Evolutionary conservation across 2,797 vertebrate species (phyloP).

Genomic region (Iguana delicatissima): DNA sequence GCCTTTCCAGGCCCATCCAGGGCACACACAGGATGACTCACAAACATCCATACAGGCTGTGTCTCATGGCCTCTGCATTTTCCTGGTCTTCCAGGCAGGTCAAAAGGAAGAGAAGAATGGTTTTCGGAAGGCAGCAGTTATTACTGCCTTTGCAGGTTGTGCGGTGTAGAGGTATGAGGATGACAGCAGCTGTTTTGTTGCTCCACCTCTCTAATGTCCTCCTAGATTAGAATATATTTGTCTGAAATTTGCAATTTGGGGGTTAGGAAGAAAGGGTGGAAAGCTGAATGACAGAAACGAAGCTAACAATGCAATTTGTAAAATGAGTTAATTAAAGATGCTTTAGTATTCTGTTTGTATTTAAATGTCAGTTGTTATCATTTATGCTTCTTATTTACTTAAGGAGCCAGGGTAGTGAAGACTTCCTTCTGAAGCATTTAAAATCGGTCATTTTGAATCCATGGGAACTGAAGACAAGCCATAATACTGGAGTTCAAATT

Average conservation of each 20-base stretch:
- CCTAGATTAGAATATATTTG: neutral
- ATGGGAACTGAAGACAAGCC: neutral
- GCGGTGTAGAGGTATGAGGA: neutral
- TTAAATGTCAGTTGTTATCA: neutral
- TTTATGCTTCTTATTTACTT: neutral
- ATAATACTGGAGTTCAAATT: neutral
- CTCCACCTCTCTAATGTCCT: neutral
- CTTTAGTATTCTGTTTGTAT: neutral
- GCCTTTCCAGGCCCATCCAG: neutral
- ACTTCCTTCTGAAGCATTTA: neutral
- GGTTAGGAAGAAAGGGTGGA: neutral
- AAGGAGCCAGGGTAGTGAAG: neutral
- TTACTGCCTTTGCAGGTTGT: neutral
- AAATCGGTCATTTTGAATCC: neutral
- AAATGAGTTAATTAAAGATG: constrained; percentile 1
- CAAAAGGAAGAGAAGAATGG: constrained; percentile 63
- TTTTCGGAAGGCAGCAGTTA: constrained; percentile 26
- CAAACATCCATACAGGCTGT: neutral
- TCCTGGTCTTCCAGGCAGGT: neutral
- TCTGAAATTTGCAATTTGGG: neutral
- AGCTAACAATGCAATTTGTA: neutral
- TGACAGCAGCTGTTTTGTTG: neutral
- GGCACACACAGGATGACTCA: neutral
- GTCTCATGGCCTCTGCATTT: neutral
- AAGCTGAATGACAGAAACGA: neutral